Base-by-base conservation (phyloP, 1,140 invertebrate genomes). In the Saccostrea glomerata region DNA sequence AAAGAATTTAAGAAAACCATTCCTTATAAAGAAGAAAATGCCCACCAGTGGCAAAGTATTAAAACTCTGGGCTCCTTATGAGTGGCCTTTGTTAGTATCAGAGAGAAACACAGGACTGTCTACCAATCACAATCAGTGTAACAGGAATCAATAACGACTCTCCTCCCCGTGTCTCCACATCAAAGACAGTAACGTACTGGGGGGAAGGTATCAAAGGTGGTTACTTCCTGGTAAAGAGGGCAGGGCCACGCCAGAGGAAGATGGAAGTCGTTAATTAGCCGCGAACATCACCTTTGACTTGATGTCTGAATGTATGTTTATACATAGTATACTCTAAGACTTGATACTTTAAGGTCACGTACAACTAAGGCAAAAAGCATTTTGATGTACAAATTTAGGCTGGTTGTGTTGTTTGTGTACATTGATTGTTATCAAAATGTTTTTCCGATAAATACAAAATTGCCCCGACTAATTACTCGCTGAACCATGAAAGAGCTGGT, bases 1-100 rank as follows among this genome's bases (percentile, higher is more conserved):
- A 77, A 77, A 77, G 70, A 77, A 77, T 77, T 77, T 77, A 77
- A 30, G 25, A 77, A 77, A 30, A 77, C 70, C 70, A 77, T 77
- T 77, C 70, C 70, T 77, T 30, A 77, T 12, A 77, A 30, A 66
- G 60, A 20, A 36, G 30, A 36, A 36, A 77, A 15, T 63, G 70
- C 23, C 11, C 70, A 77, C 7, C 30, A 13, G 12, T 36, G 25
- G 23, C 23, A 23, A 25, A 77, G 70, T 15, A 77, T 30, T 77
- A 12, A 36, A 17, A 77, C 70, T 77, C 30, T 25, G 7, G 30
- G 25, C 25, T 77, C 70, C 70, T 23, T 77, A 77, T 25, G 13
- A 36, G 25, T 30, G 70, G 23, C 70, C 25, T 77, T 77, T 77
- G 70, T 30, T 77, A 77, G 70, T 77, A 77, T 15, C 13, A 36